A percentile compares a stretch with the other conserved stretches of the same genome.
Evolutionary conservation across 2,888 invertebrate species (phyloP).

Genomic region (Tipula helvola): DNA sequence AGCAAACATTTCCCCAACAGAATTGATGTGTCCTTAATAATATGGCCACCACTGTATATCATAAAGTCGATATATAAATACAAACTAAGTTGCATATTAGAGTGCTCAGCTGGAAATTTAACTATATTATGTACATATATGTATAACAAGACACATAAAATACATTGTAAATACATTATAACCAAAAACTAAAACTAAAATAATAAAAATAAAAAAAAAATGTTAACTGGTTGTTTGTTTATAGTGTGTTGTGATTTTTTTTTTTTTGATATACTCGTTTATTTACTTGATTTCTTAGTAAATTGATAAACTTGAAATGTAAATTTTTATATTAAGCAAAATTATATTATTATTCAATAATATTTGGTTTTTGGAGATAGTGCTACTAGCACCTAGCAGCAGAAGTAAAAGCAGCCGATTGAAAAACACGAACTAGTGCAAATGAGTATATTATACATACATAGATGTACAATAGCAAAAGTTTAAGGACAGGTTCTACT

Average conservation of each 20-base stretch:
- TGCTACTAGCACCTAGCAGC: background rate
- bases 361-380: background rate
- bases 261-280: background rate
- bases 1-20: no score
- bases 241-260: background rate
- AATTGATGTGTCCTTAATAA: no score
- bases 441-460: background rate
- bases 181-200: background rate
- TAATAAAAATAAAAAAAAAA: background rate
- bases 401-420: background rate
- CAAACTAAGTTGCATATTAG: background rate
- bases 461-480: no score
- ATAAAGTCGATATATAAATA: background rate
- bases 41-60: no score
- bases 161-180: background rate
- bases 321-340: background rate
- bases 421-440: background rate
- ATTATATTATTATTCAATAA: background rate
- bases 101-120: background rate
- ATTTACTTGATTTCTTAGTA: background rate
- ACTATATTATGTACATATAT: background rate
- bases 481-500: background rate
- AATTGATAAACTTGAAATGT: background rate
- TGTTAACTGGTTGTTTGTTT: background rate
- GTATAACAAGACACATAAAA: background rate